Conservation (phyloP, 2,797 vertebrate genomes). For the Spondyliosoma cantharus region DNA sequence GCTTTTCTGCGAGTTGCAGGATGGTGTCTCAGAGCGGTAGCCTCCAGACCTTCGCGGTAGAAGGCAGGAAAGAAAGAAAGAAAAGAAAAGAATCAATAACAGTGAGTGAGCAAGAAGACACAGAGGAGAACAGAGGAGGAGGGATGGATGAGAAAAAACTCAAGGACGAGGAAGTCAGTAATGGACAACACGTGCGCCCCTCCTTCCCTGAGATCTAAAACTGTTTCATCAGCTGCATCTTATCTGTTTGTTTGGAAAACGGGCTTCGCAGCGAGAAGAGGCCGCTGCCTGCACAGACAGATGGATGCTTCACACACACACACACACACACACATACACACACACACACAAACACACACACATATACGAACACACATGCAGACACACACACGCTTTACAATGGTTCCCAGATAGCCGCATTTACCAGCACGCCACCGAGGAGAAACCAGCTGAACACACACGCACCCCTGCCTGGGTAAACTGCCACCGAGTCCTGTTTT, state of each 20-base stretch:
- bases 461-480: constrained; percentile 55
- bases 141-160: constrained; percentile 40
- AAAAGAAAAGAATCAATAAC: constrained; percentile 4
- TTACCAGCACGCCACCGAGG: constrained; percentile 52
- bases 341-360: too few species aligned
- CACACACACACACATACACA: constrained; percentile 39
- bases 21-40: constrained; percentile 22
- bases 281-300: constrained; percentile 59
- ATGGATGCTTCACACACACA: constrained; percentile 65
- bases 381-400: constrained; percentile 61
- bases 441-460: constrained; percentile 73
- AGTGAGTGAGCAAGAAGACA: constrained; percentile 18
- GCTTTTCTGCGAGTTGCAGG: not conserved
- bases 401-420: constrained; percentile 73
- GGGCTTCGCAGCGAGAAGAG: constrained; percentile 34
- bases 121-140: constrained; percentile 12
- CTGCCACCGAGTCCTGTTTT: constrained; percentile 61
- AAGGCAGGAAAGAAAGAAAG: constrained; percentile 8
- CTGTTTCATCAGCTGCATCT: constrained; percentile 80
- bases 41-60: not conserved
- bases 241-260: constrained; percentile 66
- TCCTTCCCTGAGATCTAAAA: constrained; percentile 61
- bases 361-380: too few species aligned
- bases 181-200: constrained; percentile 73
- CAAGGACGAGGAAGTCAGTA: constrained; percentile 74